Evolutionary conservation across 2,797 vertebrate genomes (phyloP).

Genomic region (Megaceryle alcyon): DNA sequence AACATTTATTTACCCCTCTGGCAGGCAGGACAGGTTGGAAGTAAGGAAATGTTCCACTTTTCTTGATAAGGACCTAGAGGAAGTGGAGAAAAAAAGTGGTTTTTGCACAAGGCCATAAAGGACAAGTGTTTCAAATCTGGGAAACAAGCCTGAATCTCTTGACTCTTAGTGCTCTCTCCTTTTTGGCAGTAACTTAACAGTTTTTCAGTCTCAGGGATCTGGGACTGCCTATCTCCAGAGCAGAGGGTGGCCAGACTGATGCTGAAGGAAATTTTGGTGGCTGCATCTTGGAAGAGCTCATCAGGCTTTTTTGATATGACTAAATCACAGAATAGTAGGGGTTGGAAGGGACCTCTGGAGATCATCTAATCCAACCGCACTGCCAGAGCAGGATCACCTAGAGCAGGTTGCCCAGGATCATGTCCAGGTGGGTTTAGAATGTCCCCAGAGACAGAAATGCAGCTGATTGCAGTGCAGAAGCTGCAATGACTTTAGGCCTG

Average conservation of each 20-base stretch:
- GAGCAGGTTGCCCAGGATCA: too few species aligned
- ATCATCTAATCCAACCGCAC: too few species aligned
- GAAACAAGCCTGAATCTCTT: conserved; percentile 9
- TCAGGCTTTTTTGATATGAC: background rate
- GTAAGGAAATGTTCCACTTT: background rate
- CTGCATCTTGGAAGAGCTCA: background rate
- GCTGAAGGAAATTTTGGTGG: background rate
- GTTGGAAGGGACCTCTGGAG: too few species aligned
- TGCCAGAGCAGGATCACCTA: too few species aligned
- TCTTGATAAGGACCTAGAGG: background rate
- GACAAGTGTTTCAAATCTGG: conserved; percentile 15
- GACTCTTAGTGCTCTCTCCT: background rate
- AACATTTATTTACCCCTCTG: background rate
- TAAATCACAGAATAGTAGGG: background rate
- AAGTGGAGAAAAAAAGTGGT: background rate
- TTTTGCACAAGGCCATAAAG: background rate
- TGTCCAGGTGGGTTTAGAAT: too few species aligned
- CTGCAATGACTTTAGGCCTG: background rate
- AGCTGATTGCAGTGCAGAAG: background rate
- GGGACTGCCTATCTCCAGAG: background rate
- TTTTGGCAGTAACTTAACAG: background rate
- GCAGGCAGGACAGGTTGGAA: background rate
- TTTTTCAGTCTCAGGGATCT: background rate
- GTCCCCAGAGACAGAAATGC: too few species aligned
- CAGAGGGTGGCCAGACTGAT: background rate